Percentiles rank a stretch among this genome's conserved stretches.
Conservation (phyloP, 2,888 invertebrate species). For the Melipona beecheii region DNA sequence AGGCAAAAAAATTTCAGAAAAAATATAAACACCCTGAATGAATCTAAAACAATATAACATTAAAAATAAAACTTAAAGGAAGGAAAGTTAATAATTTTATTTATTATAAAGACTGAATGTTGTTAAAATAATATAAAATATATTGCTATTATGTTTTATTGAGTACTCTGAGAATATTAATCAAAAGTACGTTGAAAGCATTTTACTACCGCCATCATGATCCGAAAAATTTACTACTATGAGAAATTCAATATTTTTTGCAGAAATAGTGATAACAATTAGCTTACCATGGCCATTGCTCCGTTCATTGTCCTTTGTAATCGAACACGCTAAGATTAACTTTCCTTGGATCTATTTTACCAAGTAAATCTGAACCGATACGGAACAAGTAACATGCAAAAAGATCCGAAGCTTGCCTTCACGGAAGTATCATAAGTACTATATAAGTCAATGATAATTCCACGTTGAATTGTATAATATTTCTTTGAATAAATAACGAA, state of each 20-base stretch:
- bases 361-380: constrained; percentile 35
- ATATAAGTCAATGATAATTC: constrained; percentile 3
- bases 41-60: not conserved
- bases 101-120: not conserved
- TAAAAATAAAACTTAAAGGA: constrained; percentile 1
- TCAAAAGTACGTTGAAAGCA: constrained; percentile 36
- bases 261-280: not conserved
- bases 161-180: constrained; percentile 3
- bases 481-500: not conserved
- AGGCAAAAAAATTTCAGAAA: not conserved
- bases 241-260: not conserved
- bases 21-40: not conserved
- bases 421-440: constrained; percentile 67
- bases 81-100: constrained; percentile 7
- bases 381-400: constrained; percentile 54
- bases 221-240: constrained; percentile 33
- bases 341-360: constrained; percentile 31
- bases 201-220: constrained; percentile 66
- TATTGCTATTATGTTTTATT: not conserved
- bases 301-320: constrained; percentile 79
- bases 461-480: not conserved
- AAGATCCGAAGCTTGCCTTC: constrained; percentile 65
- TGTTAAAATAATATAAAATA: not conserved
- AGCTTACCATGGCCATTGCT: constrained; percentile 81
- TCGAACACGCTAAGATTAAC: constrained; percentile 50